phyloP scores from a whole-genome alignment of 2,888 invertebrate species.

The Lasioglossum malachurum region DNA sequence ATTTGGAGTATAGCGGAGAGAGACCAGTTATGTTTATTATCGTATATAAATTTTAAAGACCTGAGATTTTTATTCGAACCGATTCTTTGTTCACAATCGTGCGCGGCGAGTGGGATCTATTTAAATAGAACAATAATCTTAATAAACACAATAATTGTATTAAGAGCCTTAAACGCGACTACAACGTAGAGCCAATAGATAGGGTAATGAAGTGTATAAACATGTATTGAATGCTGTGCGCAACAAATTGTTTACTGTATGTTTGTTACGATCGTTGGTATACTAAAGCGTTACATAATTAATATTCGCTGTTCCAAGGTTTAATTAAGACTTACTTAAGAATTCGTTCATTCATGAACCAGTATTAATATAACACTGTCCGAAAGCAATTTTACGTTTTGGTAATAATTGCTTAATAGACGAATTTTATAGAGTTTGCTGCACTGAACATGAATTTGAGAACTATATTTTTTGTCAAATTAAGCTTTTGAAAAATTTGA shows the following conservation, averaged over 20 bases:
- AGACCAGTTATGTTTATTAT: slow-evolving; percentile 64
- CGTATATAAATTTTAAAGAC: slow-evolving; percentile 63
- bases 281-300: slow-evolving; percentile 40
- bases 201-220: slow-evolving; percentile 59
- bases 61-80: slow-evolving; percentile 61
- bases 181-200: slow-evolving; percentile 50
- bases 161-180: slow-evolving; percentile 60
- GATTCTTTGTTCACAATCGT: slow-evolving; percentile 37
- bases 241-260: slow-evolving; percentile 57
- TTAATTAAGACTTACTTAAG: background rate
- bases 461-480: background rate
- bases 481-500: background rate
- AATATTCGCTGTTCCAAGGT: slow-evolving; percentile 17
- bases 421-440: background rate
- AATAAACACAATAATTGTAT: slow-evolving; percentile 68
- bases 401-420: background rate
- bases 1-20: slow-evolving; percentile 44
- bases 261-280: slow-evolving; percentile 74
- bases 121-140: slow-evolving; percentile 71
- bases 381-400: background rate
- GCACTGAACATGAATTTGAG: background rate
- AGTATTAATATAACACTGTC: slow-evolving; percentile 5
- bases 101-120: slow-evolving; percentile 48
- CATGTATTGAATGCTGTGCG: slow-evolving; percentile 70
- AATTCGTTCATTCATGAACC: background rate